These are phyloP conservation scores for Neodiprion lecontei DNA, from an alignment of 1,140 invertebrate species.

Conservation along the genomic window DNA sequence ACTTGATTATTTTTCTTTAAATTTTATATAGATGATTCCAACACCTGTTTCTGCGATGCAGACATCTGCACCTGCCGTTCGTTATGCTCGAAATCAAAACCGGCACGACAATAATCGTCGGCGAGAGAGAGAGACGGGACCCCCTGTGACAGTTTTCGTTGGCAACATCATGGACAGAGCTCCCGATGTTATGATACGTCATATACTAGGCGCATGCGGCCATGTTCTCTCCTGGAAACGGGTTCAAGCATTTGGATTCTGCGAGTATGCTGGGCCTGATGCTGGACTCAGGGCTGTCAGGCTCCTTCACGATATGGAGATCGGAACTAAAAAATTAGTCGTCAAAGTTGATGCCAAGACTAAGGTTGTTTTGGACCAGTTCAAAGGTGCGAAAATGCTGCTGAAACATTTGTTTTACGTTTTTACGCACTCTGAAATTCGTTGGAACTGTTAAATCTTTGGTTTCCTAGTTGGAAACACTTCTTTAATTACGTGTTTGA, in stretches of 20 bases:
- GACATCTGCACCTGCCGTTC: conserved; percentile 58
- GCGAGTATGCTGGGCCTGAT: conserved; percentile 94
- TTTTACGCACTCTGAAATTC: neutral
- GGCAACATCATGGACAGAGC: conserved; percentile 97
- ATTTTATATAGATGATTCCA: conserved; percentile 54
- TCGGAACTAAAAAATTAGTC: conserved; percentile 92
- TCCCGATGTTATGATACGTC: conserved; percentile 93
- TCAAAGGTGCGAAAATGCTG: conserved; percentile 70
- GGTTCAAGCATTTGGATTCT: conserved; percentile 98
- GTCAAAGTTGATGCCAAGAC: conserved; percentile 99
- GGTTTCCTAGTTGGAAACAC: neutral
- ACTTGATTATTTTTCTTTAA: neutral
- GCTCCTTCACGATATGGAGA: conserved; percentile 91
- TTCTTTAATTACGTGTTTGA: neutral
- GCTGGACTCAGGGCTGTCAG: conserved; percentile 93
- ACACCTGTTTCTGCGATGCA: conserved; percentile 61
- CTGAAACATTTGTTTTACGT: neutral
- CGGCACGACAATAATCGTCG: conserved; percentile 52
- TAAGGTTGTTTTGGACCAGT: conserved; percentile 91
- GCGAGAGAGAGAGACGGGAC: conserved; percentile 67
- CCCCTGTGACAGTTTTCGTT: conserved; percentile 96
- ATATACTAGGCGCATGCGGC: conserved; percentile 90
- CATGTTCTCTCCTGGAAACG: conserved; percentile 96
- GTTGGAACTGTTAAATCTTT: neutral
- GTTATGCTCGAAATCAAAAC: conserved; percentile 50